These are phyloP conservation scores for Microtus pennsylvanicus DNA, from an alignment of 2,113 vertebrate genomes.

Conservation along the genomic window DNA sequence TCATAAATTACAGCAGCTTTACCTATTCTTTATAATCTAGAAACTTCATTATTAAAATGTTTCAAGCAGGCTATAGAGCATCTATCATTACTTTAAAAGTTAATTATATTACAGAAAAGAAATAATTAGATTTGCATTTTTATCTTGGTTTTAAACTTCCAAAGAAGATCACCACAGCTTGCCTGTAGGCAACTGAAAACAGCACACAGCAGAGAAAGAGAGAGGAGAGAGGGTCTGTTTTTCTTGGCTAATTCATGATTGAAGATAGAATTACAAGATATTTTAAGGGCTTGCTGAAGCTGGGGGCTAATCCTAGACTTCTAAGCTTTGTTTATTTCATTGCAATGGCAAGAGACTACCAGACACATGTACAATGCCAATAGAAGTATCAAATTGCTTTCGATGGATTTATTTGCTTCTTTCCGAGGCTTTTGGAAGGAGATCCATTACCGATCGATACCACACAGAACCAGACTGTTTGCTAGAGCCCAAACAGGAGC, in stretches of 20 bases:
- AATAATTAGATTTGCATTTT: slow-evolving; percentile 92
- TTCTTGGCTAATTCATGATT: slow-evolving; percentile 86
- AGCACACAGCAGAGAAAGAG: slow-evolving; percentile 85
- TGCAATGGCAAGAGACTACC: slow-evolving; percentile 85
- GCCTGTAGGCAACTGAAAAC: slow-evolving; percentile 88
- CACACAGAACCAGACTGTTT: slow-evolving; percentile 75
- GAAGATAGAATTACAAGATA: slow-evolving; percentile 90
- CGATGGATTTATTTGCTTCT: slow-evolving; percentile 88
- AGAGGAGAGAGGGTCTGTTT: slow-evolving; percentile 85
- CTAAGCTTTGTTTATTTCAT: slow-evolving; percentile 87
- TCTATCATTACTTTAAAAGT: slow-evolving; percentile 88
- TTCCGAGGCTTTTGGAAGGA: slow-evolving; percentile 88
- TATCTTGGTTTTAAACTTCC: slow-evolving; percentile 87
- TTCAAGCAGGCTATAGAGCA: slow-evolving; percentile 85
- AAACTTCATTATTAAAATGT: slow-evolving; percentile 88
- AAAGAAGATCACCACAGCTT: slow-evolving; percentile 87
- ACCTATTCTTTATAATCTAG: slow-evolving; percentile 88
- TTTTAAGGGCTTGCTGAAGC: slow-evolving; percentile 90
- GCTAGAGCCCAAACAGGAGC: slow-evolving; percentile 86
- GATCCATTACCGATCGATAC: slow-evolving; percentile 92
- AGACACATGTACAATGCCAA: slow-evolving; percentile 85
- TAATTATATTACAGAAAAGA: slow-evolving; percentile 91
- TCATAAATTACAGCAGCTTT: slow-evolving; percentile 81
- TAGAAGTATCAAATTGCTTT: slow-evolving; percentile 88
- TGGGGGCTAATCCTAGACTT: slow-evolving; percentile 89